Base-by-base conservation (phyloP, 2,113 vertebrate species). In the Gymnarchus niloticus region DNA sequence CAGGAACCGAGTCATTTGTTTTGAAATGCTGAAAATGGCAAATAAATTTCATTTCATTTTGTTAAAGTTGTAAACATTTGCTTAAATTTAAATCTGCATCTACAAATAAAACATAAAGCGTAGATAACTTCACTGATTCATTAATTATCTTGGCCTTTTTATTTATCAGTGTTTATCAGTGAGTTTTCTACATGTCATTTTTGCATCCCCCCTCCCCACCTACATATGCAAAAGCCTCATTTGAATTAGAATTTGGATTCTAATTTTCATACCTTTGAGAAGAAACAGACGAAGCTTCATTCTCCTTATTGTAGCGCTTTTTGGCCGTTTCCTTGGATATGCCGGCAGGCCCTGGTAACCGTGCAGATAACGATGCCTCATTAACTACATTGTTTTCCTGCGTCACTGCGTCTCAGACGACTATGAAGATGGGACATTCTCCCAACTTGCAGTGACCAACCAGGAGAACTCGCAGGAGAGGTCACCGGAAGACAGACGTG, bases 241-340 rank as follows among this genome's bases (percentile, higher is more conserved):
- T 78, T n/a, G 44, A 46, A 48, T 78, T n/a, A n/a, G n/a, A n/a
- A n/a, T n/a, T n/a, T n/a, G n/a, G n/a, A n/a, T 17, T 78, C 23
- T 78, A 78, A 78, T 78, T 78, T 44, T 48, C 76, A 78, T 78
- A 78, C 76, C 76, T 78, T 78, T 78, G 76, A 78, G 46, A 78
- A 46, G 76, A 78, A 14, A 41, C 76, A 78, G 8, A 3, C 44
- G 37, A n/a, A n/a, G 0, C n/a, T 46, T 78, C 23, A 48, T 48
- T 46, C 5, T 6, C 21, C 9, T 48, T n/a, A 78, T 48, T 21
- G 23, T 21, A 2, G 37, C 23, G 3, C 76, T 78, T 48, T 44
- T 78, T 25, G 37, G 44, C 76, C 23, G 76, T n/a, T 78, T 21
- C 76, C 76, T 21, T 23, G 57, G 57, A 23, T 61, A 25, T 61